Evolutionary conservation across 2,797 vertebrate genomes (phyloP), one percentile per base, ranked within the genome.

Genomic region (Chelmon rostratus): DNA sequence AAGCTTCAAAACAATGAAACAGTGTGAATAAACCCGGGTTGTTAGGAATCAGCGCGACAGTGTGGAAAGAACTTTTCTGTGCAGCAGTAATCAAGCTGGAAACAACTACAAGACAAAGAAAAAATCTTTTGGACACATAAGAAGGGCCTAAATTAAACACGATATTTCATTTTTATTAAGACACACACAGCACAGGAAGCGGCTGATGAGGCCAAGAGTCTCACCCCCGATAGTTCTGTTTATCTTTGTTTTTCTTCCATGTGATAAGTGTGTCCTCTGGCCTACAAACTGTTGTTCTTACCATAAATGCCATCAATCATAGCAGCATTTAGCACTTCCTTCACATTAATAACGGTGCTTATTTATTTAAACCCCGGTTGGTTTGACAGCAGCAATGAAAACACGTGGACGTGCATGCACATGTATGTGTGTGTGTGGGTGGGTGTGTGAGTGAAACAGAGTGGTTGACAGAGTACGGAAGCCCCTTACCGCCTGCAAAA

Each of bases 301-400:
- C 78, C 57, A 18, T 13, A 66, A 76, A 78, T 68, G 58, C 73
- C 82, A 90, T 93, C 77, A 78, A 73, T 93, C 88, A 90, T n/a
- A 23, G 63, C 53, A 65, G 68, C 77, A 37, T 83, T 85, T 52
- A 87, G 61, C 72, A 53, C 83, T 86, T 83, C 86, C 82, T 59
- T 73, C 78, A 81, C 81, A 88, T 87, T 84, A 89, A 91, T 86
- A 88, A 88, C 75, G 3, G 12, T 5, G 33, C 18, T 56, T 84
- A 68, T 89, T 90, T 87, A 69, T 84, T 83, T 73, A 72, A 84
- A 63, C 46, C 52, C 25, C 56, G 61, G 75, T 50, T 72, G 66
- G 66, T 52, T 59, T 84, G 82, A 89, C 86, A 85, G 56, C 65
- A 8, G 52, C 59, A 73, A 37, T 66, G n/a, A 75, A 87, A 86